Evolutionary conservation across 35 echinoderm and acorn worm species (phyloP), one percentile per base, ranked within the genome.

Genomic region (Apostichopus parvimensis): DNA sequence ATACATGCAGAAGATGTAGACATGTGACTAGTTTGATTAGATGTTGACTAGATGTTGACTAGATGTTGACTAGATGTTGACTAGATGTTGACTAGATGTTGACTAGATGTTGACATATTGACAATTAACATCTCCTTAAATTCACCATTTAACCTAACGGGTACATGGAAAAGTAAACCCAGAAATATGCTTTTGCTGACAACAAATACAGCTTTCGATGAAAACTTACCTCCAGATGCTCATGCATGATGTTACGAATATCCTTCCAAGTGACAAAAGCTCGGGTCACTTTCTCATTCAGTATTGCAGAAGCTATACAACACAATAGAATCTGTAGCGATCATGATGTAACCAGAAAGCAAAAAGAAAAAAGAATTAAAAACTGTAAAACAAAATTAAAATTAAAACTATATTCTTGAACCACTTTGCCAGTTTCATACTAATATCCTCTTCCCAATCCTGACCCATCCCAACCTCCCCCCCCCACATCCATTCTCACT

Each of bases 171-270:
- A 22, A 54, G 64, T 14, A 18, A 68, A 45, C 34, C 34, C 34
- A 68, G 11, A 9, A 68, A 68, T 68, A 18, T 9, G 11, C 17
- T 18, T 68, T 68, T 9, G 18, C 18, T 68, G 64, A 45, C 34
- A 45, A 45, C 1, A 45, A 45, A 45, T 45, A 45, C 34, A 45
- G 34, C 12, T 61, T 61, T 61, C 12, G 12, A 61, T 61, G 58
- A 22, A 24, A 18, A 18, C 71, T 22, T 59, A 84, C 81, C 81
- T 84, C 81, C 0, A 60, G 17, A 23, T 59, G 5, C 4, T 84
- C 56, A 24, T 84, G 81, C 15, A 84, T 23, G 57, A 84, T 84
- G 52, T 84, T 84, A 84, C 81, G 81, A 6, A 84, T 84, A 18
- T 84, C 81, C 81, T 58, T 84, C 81, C 81, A 84, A 14, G 53